Conservation (phyloP, 2,113 vertebrate species). For the Pogona vitticeps region DNA sequence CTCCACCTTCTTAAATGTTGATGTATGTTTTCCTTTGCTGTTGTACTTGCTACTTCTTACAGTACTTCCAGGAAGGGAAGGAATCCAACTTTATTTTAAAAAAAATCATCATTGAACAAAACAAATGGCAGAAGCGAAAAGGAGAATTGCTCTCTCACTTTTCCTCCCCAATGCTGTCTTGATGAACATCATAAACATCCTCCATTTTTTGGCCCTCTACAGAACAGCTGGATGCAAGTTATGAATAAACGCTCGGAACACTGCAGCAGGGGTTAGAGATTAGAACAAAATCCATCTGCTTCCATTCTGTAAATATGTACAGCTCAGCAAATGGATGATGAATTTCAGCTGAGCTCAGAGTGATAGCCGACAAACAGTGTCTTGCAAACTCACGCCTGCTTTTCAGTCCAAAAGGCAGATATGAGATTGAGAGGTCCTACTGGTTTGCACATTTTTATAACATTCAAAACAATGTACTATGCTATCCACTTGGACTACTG, state of each 20-base stretch:
- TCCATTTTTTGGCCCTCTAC: conserved; percentile 40
- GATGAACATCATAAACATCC: conserved; percentile 42
- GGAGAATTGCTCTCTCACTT: conserved; percentile 36
- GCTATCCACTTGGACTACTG: background rate
- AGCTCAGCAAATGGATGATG: background rate
- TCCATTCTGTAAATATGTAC: conserved; percentile 13
- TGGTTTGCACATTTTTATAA: background rate
- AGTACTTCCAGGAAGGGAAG: background rate
- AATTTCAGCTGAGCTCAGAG: background rate
- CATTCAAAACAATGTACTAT: background rate
- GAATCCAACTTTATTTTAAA: background rate
- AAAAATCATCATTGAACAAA: conserved; percentile 27
- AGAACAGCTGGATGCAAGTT: conserved; percentile 19
- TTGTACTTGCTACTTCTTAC: background rate
- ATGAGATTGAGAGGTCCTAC: background rate
- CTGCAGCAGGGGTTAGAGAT: conserved; percentile 12
- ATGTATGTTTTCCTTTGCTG: background rate
- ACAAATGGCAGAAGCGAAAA: conserved; percentile 34
- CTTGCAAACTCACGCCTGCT: conserved; percentile 23
- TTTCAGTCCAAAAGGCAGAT: background rate
- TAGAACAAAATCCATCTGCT: conserved; percentile 22
- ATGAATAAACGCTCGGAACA: conserved; percentile 17
- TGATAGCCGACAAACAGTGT: background rate
- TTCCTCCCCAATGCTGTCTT: background rate
- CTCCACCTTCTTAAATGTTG: background rate